Evolutionary conservation across 1,140 invertebrate genomes (phyloP).

Genomic region (Cataglyphis hispanica): DNA sequence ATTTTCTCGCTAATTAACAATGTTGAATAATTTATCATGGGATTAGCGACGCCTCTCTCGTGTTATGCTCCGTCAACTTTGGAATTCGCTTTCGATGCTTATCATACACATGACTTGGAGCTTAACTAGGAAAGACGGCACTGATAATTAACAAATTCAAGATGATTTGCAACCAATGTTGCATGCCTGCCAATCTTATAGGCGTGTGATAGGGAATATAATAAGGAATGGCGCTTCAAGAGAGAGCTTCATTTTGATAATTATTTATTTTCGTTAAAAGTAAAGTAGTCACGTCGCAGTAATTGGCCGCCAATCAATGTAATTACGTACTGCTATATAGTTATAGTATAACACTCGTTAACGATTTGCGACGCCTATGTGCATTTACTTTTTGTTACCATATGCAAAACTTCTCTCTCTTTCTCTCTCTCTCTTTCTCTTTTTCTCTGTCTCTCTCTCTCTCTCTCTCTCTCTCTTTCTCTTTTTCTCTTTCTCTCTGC

Average conservation of each 20-base stretch:
- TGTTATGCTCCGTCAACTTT: conserved; percentile 29
- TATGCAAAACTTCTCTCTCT: conserved; percentile 9
- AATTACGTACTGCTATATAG: conserved; percentile 29
- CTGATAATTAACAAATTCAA: conserved; percentile 50
- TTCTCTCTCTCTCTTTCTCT: neutral
- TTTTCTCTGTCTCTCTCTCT: conserved; percentile 12
- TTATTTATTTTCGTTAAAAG: conserved; percentile 61
- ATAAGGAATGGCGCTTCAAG: conserved; percentile 32
- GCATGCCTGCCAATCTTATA: conserved; percentile 26
- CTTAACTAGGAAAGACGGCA: conserved; percentile 23
- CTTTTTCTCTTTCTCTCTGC: neutral
- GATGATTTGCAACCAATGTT: conserved; percentile 20
- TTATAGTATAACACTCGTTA: neutral
- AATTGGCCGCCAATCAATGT: conserved; percentile 59
- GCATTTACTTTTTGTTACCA: conserved; percentile 33
- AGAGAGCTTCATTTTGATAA: conserved; percentile 28
- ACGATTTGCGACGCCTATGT: conserved; percentile 18
- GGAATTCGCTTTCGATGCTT: conserved; percentile 39
- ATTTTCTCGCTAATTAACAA: conserved; percentile 13
- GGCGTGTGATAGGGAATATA: neutral
- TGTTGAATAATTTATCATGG: conserved; percentile 20
- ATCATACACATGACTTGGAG: neutral
- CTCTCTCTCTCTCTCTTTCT: neutral
- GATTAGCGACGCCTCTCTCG: neutral
- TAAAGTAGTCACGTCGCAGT: conserved; percentile 33